Evolutionary conservation across 1,140 invertebrate species (phyloP).

Genomic region (Musca domestica): DNA sequence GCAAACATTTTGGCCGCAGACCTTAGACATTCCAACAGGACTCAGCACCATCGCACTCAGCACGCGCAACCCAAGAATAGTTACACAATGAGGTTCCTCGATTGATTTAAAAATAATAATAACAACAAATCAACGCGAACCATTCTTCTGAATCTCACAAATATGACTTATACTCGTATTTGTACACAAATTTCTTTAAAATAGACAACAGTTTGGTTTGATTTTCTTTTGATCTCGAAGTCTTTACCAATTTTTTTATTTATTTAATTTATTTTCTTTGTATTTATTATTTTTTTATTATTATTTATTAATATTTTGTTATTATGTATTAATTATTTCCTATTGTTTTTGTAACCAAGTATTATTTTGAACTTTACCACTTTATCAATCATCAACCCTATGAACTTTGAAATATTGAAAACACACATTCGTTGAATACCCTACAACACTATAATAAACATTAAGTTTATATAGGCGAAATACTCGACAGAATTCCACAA

Average conservation of each 20-base stretch:
- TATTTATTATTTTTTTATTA: slow-evolving; percentile 21
- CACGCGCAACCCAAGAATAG: too few species aligned
- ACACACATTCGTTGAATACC: neutral
- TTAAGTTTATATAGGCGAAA: too few species aligned
- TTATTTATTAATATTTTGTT: slow-evolving; percentile 18
- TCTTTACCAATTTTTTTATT: slow-evolving; percentile 1
- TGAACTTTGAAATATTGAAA: slow-evolving; percentile 17
- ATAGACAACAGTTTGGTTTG: neutral
- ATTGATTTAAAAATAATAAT: neutral
- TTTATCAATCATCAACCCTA: neutral
- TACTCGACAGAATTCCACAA: too few species aligned
- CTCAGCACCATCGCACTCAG: too few species aligned
- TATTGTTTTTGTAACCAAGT: neutral
- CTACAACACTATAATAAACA: too few species aligned
- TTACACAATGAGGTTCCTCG: too few species aligned
- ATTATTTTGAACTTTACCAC: neutral
- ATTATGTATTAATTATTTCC: slow-evolving; percentile 7
- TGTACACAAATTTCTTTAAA: slow-evolving; percentile 40
- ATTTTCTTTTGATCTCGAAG: neutral
- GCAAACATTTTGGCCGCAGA: too few species aligned
- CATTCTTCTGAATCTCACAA: slow-evolving; percentile 6
- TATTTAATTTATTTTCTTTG: slow-evolving; percentile 10
- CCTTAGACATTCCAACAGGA: too few species aligned
- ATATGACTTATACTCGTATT: slow-evolving; percentile 51
- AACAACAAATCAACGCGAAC: slow-evolving; percentile 16